These are phyloP conservation scores for Cancer borealis DNA, from an alignment of 2,888 invertebrate species.

Conservation along the genomic window DNA sequence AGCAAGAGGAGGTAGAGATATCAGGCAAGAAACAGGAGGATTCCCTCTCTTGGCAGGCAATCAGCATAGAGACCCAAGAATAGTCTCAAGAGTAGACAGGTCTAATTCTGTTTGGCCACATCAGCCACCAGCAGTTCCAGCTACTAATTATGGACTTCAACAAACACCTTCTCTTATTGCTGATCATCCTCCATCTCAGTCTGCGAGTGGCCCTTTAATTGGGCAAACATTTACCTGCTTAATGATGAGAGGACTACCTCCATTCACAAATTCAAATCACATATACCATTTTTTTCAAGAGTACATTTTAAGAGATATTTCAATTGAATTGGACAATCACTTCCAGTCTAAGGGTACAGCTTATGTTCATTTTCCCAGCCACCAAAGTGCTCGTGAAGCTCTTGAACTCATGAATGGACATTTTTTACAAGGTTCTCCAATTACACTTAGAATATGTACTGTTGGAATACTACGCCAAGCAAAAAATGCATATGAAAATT, in stretches of 20 bases:
- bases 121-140: slow-evolving; percentile 33
- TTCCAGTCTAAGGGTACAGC: slow-evolving; percentile 75
- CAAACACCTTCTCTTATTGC: background rate
- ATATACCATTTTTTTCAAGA: slow-evolving; percentile 76
- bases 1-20: background rate
- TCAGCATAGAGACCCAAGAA: slow-evolving; percentile 66
- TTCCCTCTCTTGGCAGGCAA: slow-evolving; percentile 29
- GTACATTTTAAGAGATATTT: slow-evolving; percentile 74
- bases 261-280: slow-evolving; percentile 74
- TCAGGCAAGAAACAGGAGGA: slow-evolving; percentile 35
- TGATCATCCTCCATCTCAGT: slow-evolving; percentile 56
- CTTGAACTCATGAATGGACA: slow-evolving; percentile 74
- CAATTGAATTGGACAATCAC: slow-evolving; percentile 71
- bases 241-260: slow-evolving; percentile 75
- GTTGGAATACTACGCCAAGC: slow-evolving; percentile 75
- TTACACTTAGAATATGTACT: slow-evolving; percentile 70
- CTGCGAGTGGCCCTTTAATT: slow-evolving; percentile 66
- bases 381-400: slow-evolving; percentile 71
- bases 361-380: slow-evolving; percentile 76
- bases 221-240: slow-evolving; percentile 73
- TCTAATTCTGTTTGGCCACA: slow-evolving; percentile 55
- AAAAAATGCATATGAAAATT: slow-evolving; percentile 68
- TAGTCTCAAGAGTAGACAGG: slow-evolving; percentile 61
- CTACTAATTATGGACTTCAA: background rate
- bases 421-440: slow-evolving; percentile 68